Base-by-base conservation (phyloP, 64 coral and sea anemone species). In the Dendronephthya gigantea region DNA sequence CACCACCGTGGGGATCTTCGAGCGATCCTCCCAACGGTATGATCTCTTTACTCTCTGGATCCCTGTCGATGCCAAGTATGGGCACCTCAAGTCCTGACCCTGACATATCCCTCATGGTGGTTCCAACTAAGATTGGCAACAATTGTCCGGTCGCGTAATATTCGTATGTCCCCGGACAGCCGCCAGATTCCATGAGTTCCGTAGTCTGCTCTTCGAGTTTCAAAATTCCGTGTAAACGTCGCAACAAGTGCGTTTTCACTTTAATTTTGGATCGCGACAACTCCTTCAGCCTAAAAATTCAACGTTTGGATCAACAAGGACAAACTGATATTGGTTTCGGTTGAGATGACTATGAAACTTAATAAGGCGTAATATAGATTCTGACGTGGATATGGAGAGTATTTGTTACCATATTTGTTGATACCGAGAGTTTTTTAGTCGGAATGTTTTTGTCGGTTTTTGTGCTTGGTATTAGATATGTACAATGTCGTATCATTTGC, bases 91-190 rank as follows among this genome's bases (percentile, higher is more conserved):
- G 85, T 45, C 86, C 94, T 48, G 90, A 85, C 22, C 94, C 94
- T 19, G 94, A 93, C 23, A 87, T 39, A 68, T 97, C 94, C 13
- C 75, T 89, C 84, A 93, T 93, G 3, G 94, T 85, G 13, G 94
- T 97, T 40, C 94, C 94, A 22, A 97, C 84, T 19, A 97, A 87
- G 23, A 97, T 97, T 16, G 94, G 94, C 11, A 97, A 83, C 31
- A 97, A 17, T 72, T 97, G 94, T 75, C 94, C 94, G 9, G 94
- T 97, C 16, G 94, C 94, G 19, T 92, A 93, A 48, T 89, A 97
- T 65, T 93, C 94, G 91, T 97, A 97, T 89, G 93, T 97, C 13
- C 94, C 94, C 10, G 92, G 94, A 37, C 90, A 90, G 14, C 94
- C 94, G n/a, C 94, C 94, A 35, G 86, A 93, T 35, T 97, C 94